These are phyloP conservation scores for Aethes cnicana DNA, from an alignment of 2,888 invertebrate genomes.

Conservation along the genomic window DNA sequence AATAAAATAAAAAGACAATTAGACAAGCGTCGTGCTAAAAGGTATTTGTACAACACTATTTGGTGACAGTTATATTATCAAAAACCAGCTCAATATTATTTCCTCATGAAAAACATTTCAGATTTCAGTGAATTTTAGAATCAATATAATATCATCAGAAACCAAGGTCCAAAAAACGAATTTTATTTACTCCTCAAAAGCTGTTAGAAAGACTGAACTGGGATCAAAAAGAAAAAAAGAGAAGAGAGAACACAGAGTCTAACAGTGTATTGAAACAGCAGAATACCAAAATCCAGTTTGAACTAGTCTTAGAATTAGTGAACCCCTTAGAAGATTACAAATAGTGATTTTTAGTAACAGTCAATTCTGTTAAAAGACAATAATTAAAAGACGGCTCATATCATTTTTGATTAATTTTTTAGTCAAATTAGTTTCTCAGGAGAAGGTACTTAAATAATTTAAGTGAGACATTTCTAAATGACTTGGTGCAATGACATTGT, in stretches of 20 bases:
- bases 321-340: slow-evolving; percentile 2
- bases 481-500: slow-evolving; percentile 42
- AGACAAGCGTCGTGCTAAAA: too few species aligned
- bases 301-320: too few species aligned
- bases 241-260: neutral
- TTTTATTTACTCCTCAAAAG: slow-evolving; percentile 39
- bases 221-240: slow-evolving; percentile 35
- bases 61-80: too few species aligned
- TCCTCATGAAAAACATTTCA: slow-evolving; percentile 1
- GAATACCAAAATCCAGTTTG: too few species aligned
- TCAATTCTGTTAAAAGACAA: slow-evolving; percentile 31
- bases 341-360: neutral
- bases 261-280: neutral
- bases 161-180: slow-evolving; percentile 51
- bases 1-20: too few species aligned
- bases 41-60: too few species aligned
- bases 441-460: neutral
- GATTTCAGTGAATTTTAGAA: slow-evolving; percentile 16
- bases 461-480: slow-evolving; percentile 39
- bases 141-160: slow-evolving; percentile 35
- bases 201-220: slow-evolving; percentile 38
- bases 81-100: neutral
- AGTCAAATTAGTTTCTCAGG: slow-evolving; percentile 34
- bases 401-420: slow-evolving; percentile 28
- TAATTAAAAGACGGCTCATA: slow-evolving; percentile 33